Base-by-base conservation (phyloP, 2,797 vertebrate genomes). In the Ctenopoma multispine region DNA sequence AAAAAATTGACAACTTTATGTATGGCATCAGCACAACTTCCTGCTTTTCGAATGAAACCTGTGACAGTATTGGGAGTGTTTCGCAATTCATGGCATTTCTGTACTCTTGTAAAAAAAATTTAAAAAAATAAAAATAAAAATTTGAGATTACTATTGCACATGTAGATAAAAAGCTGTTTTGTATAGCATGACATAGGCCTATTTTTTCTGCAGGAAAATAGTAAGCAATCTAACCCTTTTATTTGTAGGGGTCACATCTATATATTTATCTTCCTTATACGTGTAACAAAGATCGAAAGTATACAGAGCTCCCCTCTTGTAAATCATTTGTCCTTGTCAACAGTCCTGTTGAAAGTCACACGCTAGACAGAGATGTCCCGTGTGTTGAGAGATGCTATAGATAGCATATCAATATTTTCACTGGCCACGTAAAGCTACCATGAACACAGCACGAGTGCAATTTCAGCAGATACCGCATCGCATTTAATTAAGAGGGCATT, bases 401-500 rank as follows among this genome's bases (percentile, higher is more conserved):
- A 66, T 70, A 63, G 55, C 44, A 53, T 17, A 68, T 77, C 63
- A 66, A 72, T 81, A 75, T 79, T 60, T 56, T 71, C 57, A 53
- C 2, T 31, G 66, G 63, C 56, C 1, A 3, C 23, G 47, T 51
- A 31, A 60, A 71, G 59, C 69, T 27, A 34, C 58, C 18, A 21
- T 3, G 31, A 69, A 55, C 53, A 1, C 0, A 43, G 23, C 59
- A 40, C 63, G 67, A 53, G 15, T 69, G 71, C 83, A 58, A 58
- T 53, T 73, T 76, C 81, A 79, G 77, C 82, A 83, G 63, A 72
- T 69, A 29, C 63, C 29, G 65, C 53, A 47, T 85, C 81, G 60
- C 77, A 44, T 81, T 86, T 86, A 89, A 82, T 91, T 86, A 87
- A 81, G 71, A 77, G 81, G 87, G 84, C 86, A 77, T 80, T 64